These are phyloP conservation scores for Rynchops niger DNA, from an alignment of 2,113 vertebrate genomes.

Conservation along the genomic window DNA sequence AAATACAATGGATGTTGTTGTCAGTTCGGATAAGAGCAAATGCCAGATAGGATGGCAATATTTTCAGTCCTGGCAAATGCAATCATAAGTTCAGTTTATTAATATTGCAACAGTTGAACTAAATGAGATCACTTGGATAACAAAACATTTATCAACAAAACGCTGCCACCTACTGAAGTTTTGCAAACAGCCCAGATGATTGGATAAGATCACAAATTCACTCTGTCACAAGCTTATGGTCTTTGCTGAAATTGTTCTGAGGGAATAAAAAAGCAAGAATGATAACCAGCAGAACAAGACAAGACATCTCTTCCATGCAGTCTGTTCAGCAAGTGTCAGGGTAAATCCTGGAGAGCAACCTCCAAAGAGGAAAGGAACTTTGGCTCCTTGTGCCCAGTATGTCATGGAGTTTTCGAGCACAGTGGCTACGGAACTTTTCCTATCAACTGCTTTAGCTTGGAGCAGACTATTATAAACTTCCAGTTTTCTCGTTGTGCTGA, in stretches of 20 bases:
- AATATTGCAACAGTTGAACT: constrained; percentile 84
- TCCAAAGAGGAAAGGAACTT: constrained; percentile 3
- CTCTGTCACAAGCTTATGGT: constrained; percentile 78
- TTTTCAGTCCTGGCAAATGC: constrained; percentile 75
- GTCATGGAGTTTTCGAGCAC: constrained; percentile 9
- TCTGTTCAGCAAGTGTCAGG: constrained; percentile 64
- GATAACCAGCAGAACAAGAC: constrained; percentile 71
- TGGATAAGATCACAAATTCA: constrained; percentile 81
- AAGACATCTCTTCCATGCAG: constrained; percentile 66
- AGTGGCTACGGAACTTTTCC: background rate
- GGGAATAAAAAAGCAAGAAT: constrained; percentile 53
- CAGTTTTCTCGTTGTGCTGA: background rate
- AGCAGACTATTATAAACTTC: background rate
- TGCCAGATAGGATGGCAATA: constrained; percentile 74
- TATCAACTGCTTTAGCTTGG: background rate
- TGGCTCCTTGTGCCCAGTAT: background rate
- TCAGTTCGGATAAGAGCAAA: constrained; percentile 80
- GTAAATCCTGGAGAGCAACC: constrained; percentile 53
- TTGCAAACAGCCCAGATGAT: constrained; percentile 82
- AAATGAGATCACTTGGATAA: constrained; percentile 83
- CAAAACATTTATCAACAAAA: constrained; percentile 86
- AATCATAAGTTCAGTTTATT: constrained; percentile 84
- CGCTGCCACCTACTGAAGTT: constrained; percentile 87
- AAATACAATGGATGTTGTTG: constrained; percentile 72
- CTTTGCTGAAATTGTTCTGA: constrained; percentile 71